phyloP scores from a whole-genome alignment of 1,140 invertebrate genomes.

The Drosophila ananassae region DNA sequence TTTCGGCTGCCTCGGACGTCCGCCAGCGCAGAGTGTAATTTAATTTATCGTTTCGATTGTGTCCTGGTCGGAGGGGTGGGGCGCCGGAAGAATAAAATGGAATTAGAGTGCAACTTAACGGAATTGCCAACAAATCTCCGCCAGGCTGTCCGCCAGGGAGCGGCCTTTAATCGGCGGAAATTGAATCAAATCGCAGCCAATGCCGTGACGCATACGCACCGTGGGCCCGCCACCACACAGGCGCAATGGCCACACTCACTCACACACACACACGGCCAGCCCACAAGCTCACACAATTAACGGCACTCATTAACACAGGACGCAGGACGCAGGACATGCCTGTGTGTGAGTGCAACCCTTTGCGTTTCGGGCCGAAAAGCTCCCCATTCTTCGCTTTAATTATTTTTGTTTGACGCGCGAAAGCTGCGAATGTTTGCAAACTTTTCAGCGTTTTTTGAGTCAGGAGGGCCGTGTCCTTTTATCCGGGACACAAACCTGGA shows the following conservation, averaged over 20 bases:
- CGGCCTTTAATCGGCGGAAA: constrained; percentile 43
- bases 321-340: not conserved
- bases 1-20: constrained; percentile 21
- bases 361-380: constrained; percentile 46
- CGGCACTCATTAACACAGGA: constrained; percentile 20
- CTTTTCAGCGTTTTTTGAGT: constrained; percentile 41
- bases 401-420: constrained; percentile 31
- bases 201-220: constrained; percentile 62
- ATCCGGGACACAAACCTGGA: constrained; percentile 53
- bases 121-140: constrained; percentile 49
- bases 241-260: constrained; percentile 45
- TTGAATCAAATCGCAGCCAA: constrained; percentile 37
- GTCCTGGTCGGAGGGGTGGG: constrained; percentile 40
- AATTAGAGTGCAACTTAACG: constrained; percentile 56
- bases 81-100: constrained; percentile 4
- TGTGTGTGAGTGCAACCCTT: constrained; percentile 53
- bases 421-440: constrained; percentile 63
- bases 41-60: constrained; percentile 74
- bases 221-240: constrained; percentile 14
- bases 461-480: constrained; percentile 8
- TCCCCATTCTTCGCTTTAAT: constrained; percentile 16
- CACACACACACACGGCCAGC: not conserved
- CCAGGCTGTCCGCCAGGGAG: not conserved
- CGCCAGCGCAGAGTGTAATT: constrained; percentile 52
- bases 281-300: constrained; percentile 6